Evolutionary conservation across 2,888 invertebrate species (phyloP), one percentile per base, ranked within the genome.

Genomic region (Ormyrus labotus): DNA sequence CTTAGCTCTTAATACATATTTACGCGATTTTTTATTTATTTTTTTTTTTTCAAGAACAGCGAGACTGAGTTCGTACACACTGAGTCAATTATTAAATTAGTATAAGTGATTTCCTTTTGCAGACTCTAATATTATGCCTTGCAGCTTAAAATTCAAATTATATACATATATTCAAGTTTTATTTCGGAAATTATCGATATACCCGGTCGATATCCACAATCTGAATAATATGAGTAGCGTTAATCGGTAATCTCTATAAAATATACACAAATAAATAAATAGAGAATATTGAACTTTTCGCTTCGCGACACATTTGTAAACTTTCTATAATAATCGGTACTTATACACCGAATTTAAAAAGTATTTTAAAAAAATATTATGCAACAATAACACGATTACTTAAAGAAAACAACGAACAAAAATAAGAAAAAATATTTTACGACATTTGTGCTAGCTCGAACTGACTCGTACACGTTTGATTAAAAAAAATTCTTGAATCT

Each of bases 401-500:
- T 7, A 72, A 78, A 78, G 47, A 61, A 72, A 65, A 13, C 19
- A 67, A 47, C 6, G 60, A 61, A 73, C 53, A 76, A 76, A 68
- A 76, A 34, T 19, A 53, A 69, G 7, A 75, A 53, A 47, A 71
- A 34, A 50, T 60, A 60, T 11, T 11, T 75, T 13, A 10, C 53
- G 68, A 68, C 53, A 60, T 76, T 76, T 73, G 73, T 73, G 57
- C 53, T 63, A 73, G 61, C 45, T 69, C 45, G 63, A 63, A 63
- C 68, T 69, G 57, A 74, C 73, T 74, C 74, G 63, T 74, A 63
- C 61, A 61, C 10, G 10, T 64, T 64, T 45, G 58, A 55, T 73
- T 79, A 69, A 72, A 48, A 78, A 70, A 72, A 19, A 19, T 67
- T 11, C 45, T 34, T n/a, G 61, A 69, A 63, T 69, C 68, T 78